A percentile compares a stretch with the other conserved stretches of the same genome.
Evolutionary conservation across 2,888 invertebrate genomes (phyloP).

Genomic region (Cerceris ruficornis): DNA sequence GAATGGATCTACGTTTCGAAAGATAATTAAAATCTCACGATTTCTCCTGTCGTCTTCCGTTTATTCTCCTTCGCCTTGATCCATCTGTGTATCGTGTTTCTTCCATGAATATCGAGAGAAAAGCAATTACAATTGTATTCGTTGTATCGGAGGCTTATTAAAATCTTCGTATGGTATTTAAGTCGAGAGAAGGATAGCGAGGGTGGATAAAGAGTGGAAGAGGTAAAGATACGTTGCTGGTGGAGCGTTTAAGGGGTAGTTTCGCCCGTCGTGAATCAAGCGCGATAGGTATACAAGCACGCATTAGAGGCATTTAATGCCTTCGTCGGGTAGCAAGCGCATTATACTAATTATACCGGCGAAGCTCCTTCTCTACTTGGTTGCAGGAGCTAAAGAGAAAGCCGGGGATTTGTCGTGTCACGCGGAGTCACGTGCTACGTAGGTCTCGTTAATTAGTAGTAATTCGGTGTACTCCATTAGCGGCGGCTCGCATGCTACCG

Average conservation of each 20-base stretch:
- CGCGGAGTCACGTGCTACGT: slow-evolving; percentile 39
- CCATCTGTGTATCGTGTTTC: no score
- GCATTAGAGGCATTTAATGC: slow-evolving; percentile 31
- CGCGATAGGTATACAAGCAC: slow-evolving; percentile 11
- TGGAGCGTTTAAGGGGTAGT: background rate
- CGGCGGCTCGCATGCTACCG: slow-evolving; percentile 28
- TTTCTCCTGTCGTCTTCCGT: no score
- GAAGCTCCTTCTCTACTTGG: slow-evolving; percentile 34
- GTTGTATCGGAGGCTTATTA: no score
- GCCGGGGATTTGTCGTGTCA: slow-evolving; percentile 55
- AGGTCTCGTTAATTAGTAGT: slow-evolving; percentile 53
- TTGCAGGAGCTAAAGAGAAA: slow-evolving; percentile 19
- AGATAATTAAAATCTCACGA: no score
- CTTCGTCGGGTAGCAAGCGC: slow-evolving; percentile 27
- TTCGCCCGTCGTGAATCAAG: background rate
- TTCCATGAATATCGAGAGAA: no score
- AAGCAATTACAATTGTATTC: no score
- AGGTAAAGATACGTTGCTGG: no score
- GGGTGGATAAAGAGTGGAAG: no score
- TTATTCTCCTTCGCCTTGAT: no score
- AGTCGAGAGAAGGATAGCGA: no score
- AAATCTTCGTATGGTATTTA: no score
- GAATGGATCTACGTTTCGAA: no score
- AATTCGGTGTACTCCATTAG: slow-evolving; percentile 63
- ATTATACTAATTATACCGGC: slow-evolving; percentile 53